Conservation (phyloP, 2,888 invertebrate genomes). For the Eudasyphora cyanicolor region DNA sequence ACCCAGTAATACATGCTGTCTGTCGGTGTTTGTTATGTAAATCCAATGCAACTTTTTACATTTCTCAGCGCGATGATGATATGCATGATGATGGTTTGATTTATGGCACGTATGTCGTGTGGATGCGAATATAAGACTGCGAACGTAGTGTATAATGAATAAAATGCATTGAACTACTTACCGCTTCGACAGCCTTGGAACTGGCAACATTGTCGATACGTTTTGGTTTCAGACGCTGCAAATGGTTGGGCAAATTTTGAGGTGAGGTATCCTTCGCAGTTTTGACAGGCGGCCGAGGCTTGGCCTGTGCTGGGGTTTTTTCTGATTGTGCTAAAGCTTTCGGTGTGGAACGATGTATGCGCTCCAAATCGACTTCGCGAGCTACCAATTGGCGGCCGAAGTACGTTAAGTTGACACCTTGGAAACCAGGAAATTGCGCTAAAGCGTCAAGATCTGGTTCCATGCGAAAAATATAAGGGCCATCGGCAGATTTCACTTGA, state of each 20-base stretch:
- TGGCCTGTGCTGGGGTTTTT: conserved; percentile 14
- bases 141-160: conserved; percentile 45
- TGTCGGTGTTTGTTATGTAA: conserved; percentile 70
- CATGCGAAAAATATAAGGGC: conserved; percentile 85
- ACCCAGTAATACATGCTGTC: conserved; percentile 40
- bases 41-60: conserved; percentile 44
- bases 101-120: not conserved
- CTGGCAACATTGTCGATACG: conserved; percentile 76
- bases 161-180: conserved; percentile 65
- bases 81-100: conserved; percentile 1
- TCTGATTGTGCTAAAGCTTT: conserved; percentile 63
- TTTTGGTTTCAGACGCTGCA: conserved; percentile 86
- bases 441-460: conserved; percentile 90
- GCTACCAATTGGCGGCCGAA: conserved; percentile 90
- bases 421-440: conserved; percentile 74
- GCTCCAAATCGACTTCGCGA: conserved; percentile 90
- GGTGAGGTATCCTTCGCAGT: conserved; percentile 34
- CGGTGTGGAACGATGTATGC: conserved; percentile 83
- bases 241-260: conserved; percentile 84
- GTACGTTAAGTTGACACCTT: conserved; percentile 82
- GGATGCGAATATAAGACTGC: not conserved
- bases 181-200: conserved; percentile 73
- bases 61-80: conserved; percentile 62
- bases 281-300: conserved; percentile 57
- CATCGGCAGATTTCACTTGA: conserved; percentile 89